A percentile compares a stretch with the other conserved stretches of the same genome.
Conservation (phyloP, 1,140 invertebrate species). For the Drosophila malerkotliana region DNA sequence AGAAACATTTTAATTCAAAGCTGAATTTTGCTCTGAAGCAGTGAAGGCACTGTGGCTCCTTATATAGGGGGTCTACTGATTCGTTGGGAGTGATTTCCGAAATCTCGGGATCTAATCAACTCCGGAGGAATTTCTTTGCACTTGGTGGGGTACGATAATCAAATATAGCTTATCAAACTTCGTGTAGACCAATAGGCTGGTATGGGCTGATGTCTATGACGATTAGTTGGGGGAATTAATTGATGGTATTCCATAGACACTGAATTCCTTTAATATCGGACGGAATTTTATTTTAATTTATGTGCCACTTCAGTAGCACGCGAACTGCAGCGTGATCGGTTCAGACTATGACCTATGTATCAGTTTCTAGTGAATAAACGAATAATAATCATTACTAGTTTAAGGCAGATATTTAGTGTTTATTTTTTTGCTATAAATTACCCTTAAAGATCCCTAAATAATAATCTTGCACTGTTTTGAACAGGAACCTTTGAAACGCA, state of each 20-base stretch:
- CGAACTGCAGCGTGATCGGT: conserved; percentile 1
- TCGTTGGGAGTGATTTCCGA: not conserved
- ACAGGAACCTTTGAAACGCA: conserved; percentile 69
- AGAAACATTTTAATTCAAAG: not conserved
- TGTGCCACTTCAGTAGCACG: not conserved
- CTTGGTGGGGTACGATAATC: not conserved
- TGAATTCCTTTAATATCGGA: not conserved
- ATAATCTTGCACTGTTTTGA: not conserved
- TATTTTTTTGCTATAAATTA: not conserved
- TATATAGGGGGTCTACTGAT: conserved; percentile 2
- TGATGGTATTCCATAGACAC: conserved; percentile 1
- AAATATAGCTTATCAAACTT: not conserved
- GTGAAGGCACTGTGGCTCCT: not conserved
- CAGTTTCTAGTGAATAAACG: not conserved
- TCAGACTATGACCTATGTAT: not conserved
- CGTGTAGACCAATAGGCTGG: not conserved
- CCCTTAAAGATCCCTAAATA: conserved; percentile 29
- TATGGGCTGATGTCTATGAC: not conserved
- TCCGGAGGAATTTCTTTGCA: not conserved
- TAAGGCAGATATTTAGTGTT: not conserved
- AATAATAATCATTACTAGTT: not conserved
- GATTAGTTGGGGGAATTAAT: not conserved
- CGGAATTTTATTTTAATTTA: not conserved
- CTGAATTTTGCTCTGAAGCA: not conserved
- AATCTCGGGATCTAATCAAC: not conserved